Percentiles rank a stretch among this genome's conserved stretches.
phyloP scores from a whole-genome alignment of 2,888 invertebrate genomes.

The Creontiades dilutus region DNA sequence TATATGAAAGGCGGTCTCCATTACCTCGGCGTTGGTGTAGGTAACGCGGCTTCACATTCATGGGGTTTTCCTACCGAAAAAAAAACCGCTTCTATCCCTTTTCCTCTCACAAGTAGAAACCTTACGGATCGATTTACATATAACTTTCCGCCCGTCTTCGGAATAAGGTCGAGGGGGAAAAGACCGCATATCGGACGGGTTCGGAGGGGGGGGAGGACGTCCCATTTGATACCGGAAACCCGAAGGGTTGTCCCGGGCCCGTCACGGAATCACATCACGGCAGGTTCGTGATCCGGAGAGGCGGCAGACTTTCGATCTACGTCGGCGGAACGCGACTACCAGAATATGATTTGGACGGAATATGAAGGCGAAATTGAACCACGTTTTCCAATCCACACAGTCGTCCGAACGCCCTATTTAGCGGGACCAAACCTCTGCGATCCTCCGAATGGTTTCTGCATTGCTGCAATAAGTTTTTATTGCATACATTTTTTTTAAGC shows the following conservation, averaged over 20 bases:
- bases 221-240: slow-evolving; percentile 30
- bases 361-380: no score
- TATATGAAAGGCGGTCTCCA: not conserved
- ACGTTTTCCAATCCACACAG: no score
- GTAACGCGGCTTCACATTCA: not conserved
- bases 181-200: not conserved
- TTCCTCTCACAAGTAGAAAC: not conserved
- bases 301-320: not conserved
- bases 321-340: no score
- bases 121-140: slow-evolving; percentile 26
- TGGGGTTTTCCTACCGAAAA: slow-evolving; percentile 29
- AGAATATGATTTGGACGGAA: no score
- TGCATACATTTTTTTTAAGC: no score
- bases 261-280: slow-evolving; percentile 31
- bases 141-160: slow-evolving; percentile 17
- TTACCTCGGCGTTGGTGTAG: not conserved
- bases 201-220: not conserved
- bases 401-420: no score
- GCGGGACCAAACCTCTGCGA: no score
- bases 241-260: not conserved
- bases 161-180: not conserved
- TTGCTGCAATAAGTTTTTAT: no score
- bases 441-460: no score
- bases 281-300: not conserved
- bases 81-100: not conserved